Percentiles rank a stretch among this genome's conserved stretches.
phyloP scores from a whole-genome alignment of 2,113 vertebrate species.

The Epinephelus fuscoguttatus region DNA sequence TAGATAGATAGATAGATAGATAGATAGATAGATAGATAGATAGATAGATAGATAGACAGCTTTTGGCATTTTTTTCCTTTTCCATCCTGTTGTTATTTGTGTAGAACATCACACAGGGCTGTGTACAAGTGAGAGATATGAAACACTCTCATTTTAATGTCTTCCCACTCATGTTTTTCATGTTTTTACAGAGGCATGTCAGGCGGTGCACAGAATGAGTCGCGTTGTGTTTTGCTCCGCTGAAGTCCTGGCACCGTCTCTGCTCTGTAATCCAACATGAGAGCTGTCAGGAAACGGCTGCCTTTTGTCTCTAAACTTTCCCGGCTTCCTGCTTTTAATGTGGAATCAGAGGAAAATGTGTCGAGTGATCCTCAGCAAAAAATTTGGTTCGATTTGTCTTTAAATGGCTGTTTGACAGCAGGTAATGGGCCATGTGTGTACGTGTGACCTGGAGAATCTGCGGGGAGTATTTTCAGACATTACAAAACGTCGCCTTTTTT shows the following conservation, averaged over 20 bases:
- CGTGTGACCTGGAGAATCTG: constrained; percentile 13
- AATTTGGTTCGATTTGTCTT: constrained; percentile 37
- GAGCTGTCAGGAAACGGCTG: constrained; percentile 46
- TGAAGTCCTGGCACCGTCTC: constrained; percentile 22
- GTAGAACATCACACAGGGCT: constrained; percentile 30
- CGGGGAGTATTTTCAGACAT: constrained; percentile 3
- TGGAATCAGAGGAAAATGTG: constrained; percentile 43
- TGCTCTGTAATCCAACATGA: constrained; percentile 36
- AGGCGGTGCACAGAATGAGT: constrained; percentile 40
- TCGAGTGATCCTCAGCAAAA: constrained; percentile 13
- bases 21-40: neutral
- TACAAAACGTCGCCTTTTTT: neutral
- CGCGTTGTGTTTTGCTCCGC: constrained; percentile 25
- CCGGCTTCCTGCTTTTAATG: constrained; percentile 44
- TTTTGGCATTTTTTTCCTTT: neutral
- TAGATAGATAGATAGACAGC: neutral
- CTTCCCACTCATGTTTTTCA: constrained; percentile 35
- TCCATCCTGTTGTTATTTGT: constrained; percentile 30
- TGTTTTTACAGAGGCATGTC: constrained; percentile 53
- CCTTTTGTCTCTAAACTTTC: constrained; percentile 47
- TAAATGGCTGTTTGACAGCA: constrained; percentile 26
- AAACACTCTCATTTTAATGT: constrained; percentile 40
- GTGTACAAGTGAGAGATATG: constrained; percentile 18
- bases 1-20: neutral
- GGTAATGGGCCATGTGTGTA: neutral